These are phyloP conservation scores for Tichodroma muraria DNA, from an alignment of 2,113 vertebrate species.

Conservation along the genomic window DNA sequence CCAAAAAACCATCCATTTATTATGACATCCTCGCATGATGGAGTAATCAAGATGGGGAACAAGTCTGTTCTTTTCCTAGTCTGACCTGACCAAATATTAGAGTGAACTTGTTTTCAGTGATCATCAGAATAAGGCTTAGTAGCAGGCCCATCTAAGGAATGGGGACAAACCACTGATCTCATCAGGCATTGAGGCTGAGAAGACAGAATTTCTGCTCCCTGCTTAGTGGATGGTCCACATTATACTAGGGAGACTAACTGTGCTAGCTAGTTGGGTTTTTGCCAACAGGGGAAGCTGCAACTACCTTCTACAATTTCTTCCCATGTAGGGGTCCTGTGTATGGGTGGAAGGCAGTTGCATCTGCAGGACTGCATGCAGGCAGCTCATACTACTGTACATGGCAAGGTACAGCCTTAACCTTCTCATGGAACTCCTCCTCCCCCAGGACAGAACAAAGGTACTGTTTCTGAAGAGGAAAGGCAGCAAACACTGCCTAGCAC, in stretches of 20 bases:
- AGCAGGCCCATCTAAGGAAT: background rate
- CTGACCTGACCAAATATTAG: background rate
- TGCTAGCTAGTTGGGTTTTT: background rate
- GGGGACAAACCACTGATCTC: background rate
- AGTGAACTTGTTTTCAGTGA: background rate
- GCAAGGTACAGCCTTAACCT: background rate
- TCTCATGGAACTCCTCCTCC: background rate
- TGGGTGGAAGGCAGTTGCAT: background rate
- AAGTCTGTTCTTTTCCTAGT: background rate
- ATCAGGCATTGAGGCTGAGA: background rate
- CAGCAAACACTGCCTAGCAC: background rate
- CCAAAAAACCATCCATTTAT: conserved; percentile 59
- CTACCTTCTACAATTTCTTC: background rate
- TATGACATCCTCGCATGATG: conserved; percentile 29
- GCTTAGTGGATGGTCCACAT: background rate
- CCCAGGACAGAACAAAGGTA: background rate
- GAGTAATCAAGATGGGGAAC: background rate
- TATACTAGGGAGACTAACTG: background rate
- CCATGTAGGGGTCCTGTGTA: background rate
- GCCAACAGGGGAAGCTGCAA: background rate
- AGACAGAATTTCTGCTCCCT: background rate
- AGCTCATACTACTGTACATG: background rate
- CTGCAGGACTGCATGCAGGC: background rate
- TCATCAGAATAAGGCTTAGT: background rate
- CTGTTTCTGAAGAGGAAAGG: background rate